Percentiles rank a stretch among this genome's conserved stretches.
Conservation (phyloP, 30 jellyfish, hydroid and myxozoan species). For the Rhopilema esculentum region DNA sequence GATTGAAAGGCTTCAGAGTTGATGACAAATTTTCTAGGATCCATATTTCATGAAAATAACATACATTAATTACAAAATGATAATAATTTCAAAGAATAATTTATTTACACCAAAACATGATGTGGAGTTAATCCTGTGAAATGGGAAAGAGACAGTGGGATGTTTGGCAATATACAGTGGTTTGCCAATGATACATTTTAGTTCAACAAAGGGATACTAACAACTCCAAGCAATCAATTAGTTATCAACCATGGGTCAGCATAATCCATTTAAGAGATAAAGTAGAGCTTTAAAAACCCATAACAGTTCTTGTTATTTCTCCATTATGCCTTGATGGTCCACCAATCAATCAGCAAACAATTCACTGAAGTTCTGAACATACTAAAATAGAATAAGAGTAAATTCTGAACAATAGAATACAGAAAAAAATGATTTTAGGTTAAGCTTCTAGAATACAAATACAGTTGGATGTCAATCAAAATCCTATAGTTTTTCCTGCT, state of each 20-base stretch:
- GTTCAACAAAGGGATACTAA: background rate
- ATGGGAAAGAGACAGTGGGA: background rate
- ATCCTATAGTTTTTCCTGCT: too few relatives aligned
- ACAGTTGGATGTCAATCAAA: too few relatives aligned
- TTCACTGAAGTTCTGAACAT: conserved; percentile 52
- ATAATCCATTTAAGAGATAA: too few relatives aligned
- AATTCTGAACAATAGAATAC: too few relatives aligned
- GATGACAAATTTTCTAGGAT: background rate
- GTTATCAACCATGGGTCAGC: too few relatives aligned
- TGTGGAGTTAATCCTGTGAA: background rate
- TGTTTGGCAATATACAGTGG: background rate
- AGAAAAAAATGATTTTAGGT: too few relatives aligned
- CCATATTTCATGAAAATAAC: background rate
- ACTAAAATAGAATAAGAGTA: too few relatives aligned
- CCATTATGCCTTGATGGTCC: too few relatives aligned
- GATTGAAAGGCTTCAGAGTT: background rate
- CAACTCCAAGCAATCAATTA: background rate
- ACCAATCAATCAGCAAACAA: conserved; percentile 44
- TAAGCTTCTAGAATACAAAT: too few relatives aligned
- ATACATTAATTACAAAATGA: background rate
- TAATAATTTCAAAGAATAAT: too few relatives aligned
- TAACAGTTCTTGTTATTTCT: too few relatives aligned
- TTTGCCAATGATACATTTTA: background rate
- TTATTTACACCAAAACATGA: background rate
- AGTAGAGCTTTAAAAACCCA: too few relatives aligned